Evolutionary conservation across 2,113 vertebrate genomes (phyloP).

Genomic region (Clarias batrachus): DNA sequence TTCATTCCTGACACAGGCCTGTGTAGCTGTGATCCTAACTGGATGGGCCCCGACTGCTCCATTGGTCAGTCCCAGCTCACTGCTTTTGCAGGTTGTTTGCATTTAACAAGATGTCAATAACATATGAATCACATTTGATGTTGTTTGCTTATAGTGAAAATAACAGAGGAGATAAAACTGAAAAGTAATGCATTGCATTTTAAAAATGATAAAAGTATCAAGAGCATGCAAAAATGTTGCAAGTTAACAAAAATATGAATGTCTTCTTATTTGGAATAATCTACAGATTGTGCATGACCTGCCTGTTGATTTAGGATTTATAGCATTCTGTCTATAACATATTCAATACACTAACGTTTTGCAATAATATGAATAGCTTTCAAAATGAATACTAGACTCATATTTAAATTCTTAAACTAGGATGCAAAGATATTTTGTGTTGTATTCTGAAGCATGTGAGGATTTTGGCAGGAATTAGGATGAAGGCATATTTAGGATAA

Average conservation of each 20-base stretch:
- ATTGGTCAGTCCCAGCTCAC: constrained; percentile 78
- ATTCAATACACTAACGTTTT: background rate
- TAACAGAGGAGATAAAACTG: too few species aligned
- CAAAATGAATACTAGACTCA: background rate
- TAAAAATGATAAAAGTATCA: background rate
- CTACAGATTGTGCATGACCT: background rate
- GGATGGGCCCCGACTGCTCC: constrained; percentile 98
- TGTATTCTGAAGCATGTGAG: constrained; percentile 1
- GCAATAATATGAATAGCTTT: background rate
- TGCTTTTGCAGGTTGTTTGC: background rate
- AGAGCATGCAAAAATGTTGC: background rate
- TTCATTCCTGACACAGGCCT: constrained; percentile 92
- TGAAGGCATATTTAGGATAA: too few species aligned
- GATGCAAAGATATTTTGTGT: background rate
- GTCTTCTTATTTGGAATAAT: background rate
- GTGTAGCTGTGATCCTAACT: constrained; percentile 95
- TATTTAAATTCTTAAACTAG: background rate
- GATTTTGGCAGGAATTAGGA: background rate
- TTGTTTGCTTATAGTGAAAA: background rate
- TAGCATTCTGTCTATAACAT: background rate
- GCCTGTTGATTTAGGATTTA: background rate
- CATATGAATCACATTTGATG: background rate
- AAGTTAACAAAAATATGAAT: background rate
- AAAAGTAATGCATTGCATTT: background rate
- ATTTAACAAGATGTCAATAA: background rate